A percentile compares a stretch with the other conserved stretches of the same genome.
These are phyloP conservation scores for Rhinoptilus africanus DNA, from an alignment of 2,113 vertebrate genomes.

Conservation along the genomic window DNA sequence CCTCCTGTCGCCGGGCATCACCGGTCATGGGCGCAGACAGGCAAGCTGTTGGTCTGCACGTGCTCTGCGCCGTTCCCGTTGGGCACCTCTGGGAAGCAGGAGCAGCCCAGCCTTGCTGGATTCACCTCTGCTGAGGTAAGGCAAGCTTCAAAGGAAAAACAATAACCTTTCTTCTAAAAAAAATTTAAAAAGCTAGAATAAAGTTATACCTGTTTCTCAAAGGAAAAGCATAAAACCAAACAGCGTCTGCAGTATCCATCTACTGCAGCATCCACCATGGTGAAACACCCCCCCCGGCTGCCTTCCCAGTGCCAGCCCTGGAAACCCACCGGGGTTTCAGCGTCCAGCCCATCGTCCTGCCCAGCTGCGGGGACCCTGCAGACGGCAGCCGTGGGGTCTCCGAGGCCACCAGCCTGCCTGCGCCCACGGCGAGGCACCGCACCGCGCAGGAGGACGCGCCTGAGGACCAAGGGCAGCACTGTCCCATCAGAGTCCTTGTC, in stretches of 20 bases:
- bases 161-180: background rate
- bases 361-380: background rate
- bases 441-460: background rate
- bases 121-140: background rate
- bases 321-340: background rate
- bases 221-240: background rate
- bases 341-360: background rate
- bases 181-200: background rate
- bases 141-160: background rate
- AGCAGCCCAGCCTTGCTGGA: background rate
- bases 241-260: background rate
- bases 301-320: background rate
- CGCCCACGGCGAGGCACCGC: background rate
- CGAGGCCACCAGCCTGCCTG: background rate
- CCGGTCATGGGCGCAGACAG: background rate
- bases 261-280: background rate
- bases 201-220: background rate
- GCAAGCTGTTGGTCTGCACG: background rate
- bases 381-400: fast-evolving
- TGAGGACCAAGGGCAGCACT: background rate
- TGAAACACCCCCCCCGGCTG: background rate
- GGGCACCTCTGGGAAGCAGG: background rate
- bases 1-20: background rate
- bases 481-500: background rate
- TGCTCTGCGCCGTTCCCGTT: background rate